A percentile compares a stretch with the other conserved stretches of the same genome.
Conservation (phyloP, 2,113 vertebrate species). For the Antechinus stuartii region DNA sequence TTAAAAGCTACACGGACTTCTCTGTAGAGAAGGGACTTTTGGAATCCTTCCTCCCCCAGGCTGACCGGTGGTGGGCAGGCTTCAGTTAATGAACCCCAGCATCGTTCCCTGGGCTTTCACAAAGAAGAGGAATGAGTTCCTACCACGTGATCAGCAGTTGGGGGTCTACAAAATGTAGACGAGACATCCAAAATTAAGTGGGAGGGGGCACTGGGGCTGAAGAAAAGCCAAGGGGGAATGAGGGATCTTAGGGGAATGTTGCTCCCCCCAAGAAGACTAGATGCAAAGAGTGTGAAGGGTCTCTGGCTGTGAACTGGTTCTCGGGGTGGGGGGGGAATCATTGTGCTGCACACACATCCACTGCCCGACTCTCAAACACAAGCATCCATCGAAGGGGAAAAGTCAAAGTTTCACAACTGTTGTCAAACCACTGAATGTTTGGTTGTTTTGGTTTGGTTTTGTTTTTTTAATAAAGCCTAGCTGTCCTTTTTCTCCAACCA, state of each 20-base stretch:
- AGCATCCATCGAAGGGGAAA: not conserved
- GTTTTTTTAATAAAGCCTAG: not conserved
- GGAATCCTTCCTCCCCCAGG: not conserved
- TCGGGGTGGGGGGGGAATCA: not conserved
- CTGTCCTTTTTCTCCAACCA: not conserved
- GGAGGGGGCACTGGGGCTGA: not conserved
- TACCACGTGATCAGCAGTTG: not conserved
- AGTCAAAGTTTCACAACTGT: not conserved
- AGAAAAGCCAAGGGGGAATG: rapidly evolving
- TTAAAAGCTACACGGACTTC: not conserved
- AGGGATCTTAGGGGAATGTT: not conserved
- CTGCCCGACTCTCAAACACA: not conserved
- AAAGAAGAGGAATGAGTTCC: not conserved
- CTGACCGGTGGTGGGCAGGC: not conserved
- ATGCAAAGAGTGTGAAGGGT: not conserved
- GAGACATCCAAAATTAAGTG: not conserved
- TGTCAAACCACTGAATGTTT: not conserved
- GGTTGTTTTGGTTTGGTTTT: not conserved
- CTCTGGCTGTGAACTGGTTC: not conserved
- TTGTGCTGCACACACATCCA: not conserved
- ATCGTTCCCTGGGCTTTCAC: too few species aligned
- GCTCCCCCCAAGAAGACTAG: not conserved
- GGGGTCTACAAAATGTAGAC: not conserved
- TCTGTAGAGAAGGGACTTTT: not conserved
- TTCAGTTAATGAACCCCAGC: too few species aligned